A percentile compares a stretch with the other conserved stretches of the same genome.
Evolutionary conservation across 2,888 invertebrate species (phyloP).

Genomic region (Ectropis crepuscularia): DNA sequence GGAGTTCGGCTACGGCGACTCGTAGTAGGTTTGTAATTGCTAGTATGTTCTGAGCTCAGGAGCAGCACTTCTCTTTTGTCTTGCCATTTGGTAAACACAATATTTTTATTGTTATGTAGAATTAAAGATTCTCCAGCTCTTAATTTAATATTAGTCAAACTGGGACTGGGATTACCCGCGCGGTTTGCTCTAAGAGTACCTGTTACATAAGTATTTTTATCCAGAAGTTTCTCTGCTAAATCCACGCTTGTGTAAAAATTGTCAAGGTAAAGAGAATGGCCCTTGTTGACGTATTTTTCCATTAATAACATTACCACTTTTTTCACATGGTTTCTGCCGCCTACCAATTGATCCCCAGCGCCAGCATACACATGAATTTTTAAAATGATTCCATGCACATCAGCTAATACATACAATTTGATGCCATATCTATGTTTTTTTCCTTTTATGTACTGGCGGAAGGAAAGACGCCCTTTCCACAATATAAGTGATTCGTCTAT

Average conservation of each 20-base stretch:
- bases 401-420: conserved; percentile 44
- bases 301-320: conserved; percentile 44
- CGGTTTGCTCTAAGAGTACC: conserved; percentile 42
- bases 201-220: conserved; percentile 42
- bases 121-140: conserved; percentile 37
- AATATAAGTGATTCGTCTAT: conserved; percentile 36
- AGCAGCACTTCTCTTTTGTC: conserved; percentile 48
- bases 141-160: conserved; percentile 21
- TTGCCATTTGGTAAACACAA: conserved; percentile 39
- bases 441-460: conserved; percentile 45
- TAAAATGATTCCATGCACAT: conserved; percentile 37
- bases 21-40: conserved; percentile 21
- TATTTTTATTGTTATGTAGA: conserved; percentile 35
- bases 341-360: conserved; percentile 34
- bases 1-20: conserved; percentile 26
- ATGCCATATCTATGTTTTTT: conserved; percentile 49
- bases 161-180: conserved; percentile 31
- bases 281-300: conserved; percentile 37
- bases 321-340: conserved; percentile 46
- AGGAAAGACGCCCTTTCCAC: conserved; percentile 45
- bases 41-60: conserved; percentile 30
- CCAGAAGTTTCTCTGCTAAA: conserved; percentile 35
- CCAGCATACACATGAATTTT: conserved; percentile 52
- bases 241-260: conserved; percentile 43
- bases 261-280: conserved; percentile 41